A percentile compares a stretch with the other conserved stretches of the same genome.
phyloP scores from a whole-genome alignment of 2,888 invertebrate genomes.

The Drosophila mayaguana region DNA sequence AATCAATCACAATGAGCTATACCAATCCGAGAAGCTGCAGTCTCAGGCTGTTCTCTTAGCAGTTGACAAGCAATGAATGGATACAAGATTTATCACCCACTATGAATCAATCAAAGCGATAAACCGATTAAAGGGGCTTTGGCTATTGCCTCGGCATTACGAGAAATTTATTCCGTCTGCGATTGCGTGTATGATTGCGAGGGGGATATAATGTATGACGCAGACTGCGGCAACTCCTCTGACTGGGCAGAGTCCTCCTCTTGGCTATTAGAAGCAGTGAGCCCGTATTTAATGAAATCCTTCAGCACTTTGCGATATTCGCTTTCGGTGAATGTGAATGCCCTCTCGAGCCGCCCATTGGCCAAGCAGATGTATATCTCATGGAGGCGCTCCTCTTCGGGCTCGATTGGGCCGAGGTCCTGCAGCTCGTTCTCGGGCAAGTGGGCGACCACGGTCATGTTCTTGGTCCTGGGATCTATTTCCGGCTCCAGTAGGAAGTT shows the following conservation, averaged over 20 bases:
- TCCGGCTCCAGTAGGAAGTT: neutral
- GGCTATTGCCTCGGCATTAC: neutral
- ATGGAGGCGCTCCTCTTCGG: neutral
- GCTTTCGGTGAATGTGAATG: constrained; percentile 10
- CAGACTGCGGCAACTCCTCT: neutral
- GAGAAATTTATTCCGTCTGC: neutral
- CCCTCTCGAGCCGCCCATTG: neutral
- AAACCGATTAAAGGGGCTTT: neutral
- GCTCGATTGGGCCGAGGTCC: neutral
- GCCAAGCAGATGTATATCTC: neutral
- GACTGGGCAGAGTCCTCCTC: no score
- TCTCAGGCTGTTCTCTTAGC: no score
- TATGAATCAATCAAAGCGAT: neutral
- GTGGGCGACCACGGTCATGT: constrained; percentile 1
- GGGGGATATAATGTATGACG: neutral
- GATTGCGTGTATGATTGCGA: no score
- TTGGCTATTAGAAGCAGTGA: no score
- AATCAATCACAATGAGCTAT: no score
- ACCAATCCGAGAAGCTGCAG: neutral
- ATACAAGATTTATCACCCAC: no score
- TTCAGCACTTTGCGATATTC: neutral
- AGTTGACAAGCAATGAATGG: no score
- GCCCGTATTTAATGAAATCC: no score
- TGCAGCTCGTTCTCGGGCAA: neutral
- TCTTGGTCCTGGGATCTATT: neutral